These are phyloP conservation scores for Eutolmus rufibarbis DNA, from an alignment of 2,888 invertebrate genomes.

Conservation along the genomic window DNA sequence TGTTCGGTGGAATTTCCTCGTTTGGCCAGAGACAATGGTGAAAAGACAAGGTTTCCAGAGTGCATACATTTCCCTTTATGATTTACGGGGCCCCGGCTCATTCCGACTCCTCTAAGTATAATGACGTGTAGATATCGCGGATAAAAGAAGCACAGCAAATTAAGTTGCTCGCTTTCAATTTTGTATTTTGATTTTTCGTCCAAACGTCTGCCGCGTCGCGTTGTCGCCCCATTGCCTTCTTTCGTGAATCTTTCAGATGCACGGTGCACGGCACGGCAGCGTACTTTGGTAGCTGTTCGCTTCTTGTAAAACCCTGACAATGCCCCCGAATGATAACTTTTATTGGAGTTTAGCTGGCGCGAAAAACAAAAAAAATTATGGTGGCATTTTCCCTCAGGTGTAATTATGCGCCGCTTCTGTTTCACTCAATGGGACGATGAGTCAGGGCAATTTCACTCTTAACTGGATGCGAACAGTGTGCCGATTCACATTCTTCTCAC, in stretches of 20 bases:
- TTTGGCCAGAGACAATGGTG: constrained; percentile 31
- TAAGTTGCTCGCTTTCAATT: constrained; percentile 40
- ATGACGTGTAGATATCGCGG: constrained; percentile 35
- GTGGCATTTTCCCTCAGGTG: not conserved
- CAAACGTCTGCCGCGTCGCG: not conserved
- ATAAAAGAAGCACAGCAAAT: constrained; percentile 36
- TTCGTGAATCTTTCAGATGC: not conserved
- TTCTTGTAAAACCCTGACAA: not conserved
- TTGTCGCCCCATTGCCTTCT: not conserved
- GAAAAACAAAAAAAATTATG: not conserved
- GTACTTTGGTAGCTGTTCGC: not conserved
- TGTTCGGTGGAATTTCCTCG: constrained; percentile 22
- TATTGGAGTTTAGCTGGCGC: constrained; percentile 10
- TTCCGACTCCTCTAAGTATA: constrained; percentile 15
- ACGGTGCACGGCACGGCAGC: not conserved
- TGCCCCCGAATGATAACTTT: not conserved
- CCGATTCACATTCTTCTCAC: not conserved
- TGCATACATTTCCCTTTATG: constrained; percentile 36
- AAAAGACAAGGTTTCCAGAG: constrained; percentile 37
- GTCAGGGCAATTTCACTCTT: constrained; percentile 15
- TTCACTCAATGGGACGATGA: not conserved
- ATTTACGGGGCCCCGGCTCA: constrained; percentile 24
- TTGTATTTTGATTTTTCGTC: constrained; percentile 30
- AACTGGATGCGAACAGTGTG: not conserved
- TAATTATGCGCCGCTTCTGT: constrained; percentile 5